Evolutionary conservation across 2,113 vertebrate species (phyloP), one percentile per base, ranked within the genome.

Genomic region (Ammodytes dubius): DNA sequence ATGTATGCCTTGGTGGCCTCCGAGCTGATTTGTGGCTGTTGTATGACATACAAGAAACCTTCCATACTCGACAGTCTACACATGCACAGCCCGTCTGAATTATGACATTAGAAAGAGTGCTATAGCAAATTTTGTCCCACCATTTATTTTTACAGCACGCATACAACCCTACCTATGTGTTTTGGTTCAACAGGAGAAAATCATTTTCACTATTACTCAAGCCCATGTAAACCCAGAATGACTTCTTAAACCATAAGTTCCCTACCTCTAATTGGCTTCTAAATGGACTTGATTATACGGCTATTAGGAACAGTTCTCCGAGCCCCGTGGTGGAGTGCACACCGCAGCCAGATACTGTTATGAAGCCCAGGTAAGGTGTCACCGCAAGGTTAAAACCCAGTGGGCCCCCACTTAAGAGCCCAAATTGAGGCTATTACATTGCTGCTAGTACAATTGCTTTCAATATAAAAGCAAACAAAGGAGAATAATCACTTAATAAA

Each of bases 261-360:
- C 77, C 72, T 84, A 61, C 67, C 60, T 93, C 82, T 93, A 89
- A 95, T 93, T 88, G 88, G 82, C 53, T 91, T 82, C 71, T 93
- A 93, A 95, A 91, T 91, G 86, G 80, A 46, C 63, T 83, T 92
- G 81, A 95, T 94, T 95, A 89, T 85, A 90, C 12, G n/a, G 74
- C 78, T 74, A 89, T 94, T 92, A 90, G 42, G 50, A 72, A 37
- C 71, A 88, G 80, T 61, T 88, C 70, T 73, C 19, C 14, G 6
- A 77, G 68, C 57, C 59, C 60, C 19, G 2, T 54, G 39, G 60
- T 5, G 46, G 49, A 72, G 68, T 81, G 78, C 75, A 77, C 79
- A 10, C 50, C 19, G 37, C 57, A 71, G 63, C 90, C 87, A 89
- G 61, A 89, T 13, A 80, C 61, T 39, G 52, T 88, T 84, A 82